Evolutionary conservation across 2,113 vertebrate genomes (phyloP).

Genomic region (Pogona vitticeps): DNA sequence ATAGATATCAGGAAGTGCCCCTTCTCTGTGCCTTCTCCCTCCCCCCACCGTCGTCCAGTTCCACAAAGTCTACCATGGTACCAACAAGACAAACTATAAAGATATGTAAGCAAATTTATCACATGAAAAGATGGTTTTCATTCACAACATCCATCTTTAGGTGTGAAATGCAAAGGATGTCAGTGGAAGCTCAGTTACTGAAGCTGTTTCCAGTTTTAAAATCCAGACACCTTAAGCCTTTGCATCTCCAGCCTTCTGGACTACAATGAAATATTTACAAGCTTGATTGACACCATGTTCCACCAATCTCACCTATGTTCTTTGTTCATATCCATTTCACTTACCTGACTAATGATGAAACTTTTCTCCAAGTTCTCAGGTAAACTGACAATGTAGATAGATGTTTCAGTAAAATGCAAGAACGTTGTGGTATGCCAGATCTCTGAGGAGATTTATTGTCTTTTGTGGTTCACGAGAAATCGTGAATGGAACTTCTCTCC

Average conservation of each 20-base stretch:
- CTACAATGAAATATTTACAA: slow-evolving; percentile 56
- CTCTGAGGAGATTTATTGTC: slow-evolving; percentile 77
- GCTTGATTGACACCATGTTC: slow-evolving; percentile 71
- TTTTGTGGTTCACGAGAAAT: slow-evolving; percentile 69
- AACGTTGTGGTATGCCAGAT: slow-evolving; percentile 72
- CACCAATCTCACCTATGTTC: slow-evolving; percentile 72
- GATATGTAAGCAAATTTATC: slow-evolving; percentile 24
- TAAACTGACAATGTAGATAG: slow-evolving; percentile 69
- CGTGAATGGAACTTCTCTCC: slow-evolving; percentile 62
- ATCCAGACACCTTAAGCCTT: slow-evolving; percentile 47
- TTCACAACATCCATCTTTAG: slow-evolving; percentile 30
- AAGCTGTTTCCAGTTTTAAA: slow-evolving; percentile 44
- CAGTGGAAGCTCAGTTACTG: neutral
- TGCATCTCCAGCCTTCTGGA: slow-evolving; percentile 47
- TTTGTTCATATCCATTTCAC: slow-evolving; percentile 73
- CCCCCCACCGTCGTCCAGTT: slow-evolving; percentile 63
- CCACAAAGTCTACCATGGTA: slow-evolving; percentile 51
- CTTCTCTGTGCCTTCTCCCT: slow-evolving; percentile 58
- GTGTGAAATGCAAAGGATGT: slow-evolving; percentile 12
- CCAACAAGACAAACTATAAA: slow-evolving; percentile 41
- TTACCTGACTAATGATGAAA: slow-evolving; percentile 57
- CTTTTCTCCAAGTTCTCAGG: slow-evolving; percentile 66
- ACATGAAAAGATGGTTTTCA: slow-evolving; percentile 14
- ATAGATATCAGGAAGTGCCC: neutral
- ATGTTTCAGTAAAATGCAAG: slow-evolving; percentile 66